These are phyloP conservation scores for Lucinisca nassula DNA, from an alignment of 2,888 invertebrate species.

Conservation along the genomic window DNA sequence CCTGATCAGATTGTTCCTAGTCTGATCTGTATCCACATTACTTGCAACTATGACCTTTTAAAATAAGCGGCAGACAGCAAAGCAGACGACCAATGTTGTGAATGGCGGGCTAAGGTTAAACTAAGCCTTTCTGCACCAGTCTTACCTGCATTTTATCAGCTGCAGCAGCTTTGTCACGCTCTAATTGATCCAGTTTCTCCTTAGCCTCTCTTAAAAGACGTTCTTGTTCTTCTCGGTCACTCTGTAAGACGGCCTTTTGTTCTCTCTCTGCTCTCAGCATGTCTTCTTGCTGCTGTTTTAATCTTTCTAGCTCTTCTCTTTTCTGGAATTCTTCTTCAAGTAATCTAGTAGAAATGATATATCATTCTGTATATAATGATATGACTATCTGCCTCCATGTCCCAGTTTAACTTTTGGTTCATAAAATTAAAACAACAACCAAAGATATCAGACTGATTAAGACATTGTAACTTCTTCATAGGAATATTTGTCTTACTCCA, in stretches of 20 bases:
- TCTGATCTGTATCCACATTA: too few relatives aligned
- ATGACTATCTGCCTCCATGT: too few relatives aligned
- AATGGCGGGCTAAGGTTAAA: too few relatives aligned
- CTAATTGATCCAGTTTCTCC: slow-evolving; percentile 73
- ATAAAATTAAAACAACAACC: neutral
- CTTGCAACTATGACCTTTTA: too few relatives aligned
- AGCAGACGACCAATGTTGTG: too few relatives aligned
- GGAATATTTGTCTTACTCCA: too few relatives aligned
- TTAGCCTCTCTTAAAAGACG: slow-evolving; percentile 68
- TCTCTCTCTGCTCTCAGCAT: slow-evolving; percentile 93
- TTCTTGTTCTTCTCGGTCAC: slow-evolving; percentile 89
- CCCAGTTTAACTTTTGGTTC: neutral
- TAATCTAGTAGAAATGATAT: slow-evolving; percentile 87
- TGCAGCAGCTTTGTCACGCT: slow-evolving; percentile 91
- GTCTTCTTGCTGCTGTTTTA: slow-evolving; percentile 93
- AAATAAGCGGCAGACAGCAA: too few relatives aligned
- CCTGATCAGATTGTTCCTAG: too few relatives aligned
- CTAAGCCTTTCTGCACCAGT: neutral
- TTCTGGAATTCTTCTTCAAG: slow-evolving; percentile 95
- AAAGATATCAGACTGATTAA: too few relatives aligned
- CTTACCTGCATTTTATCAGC: slow-evolving; percentile 77
- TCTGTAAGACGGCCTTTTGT: slow-evolving; percentile 93
- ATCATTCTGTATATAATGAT: too few relatives aligned
- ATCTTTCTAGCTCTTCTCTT: slow-evolving; percentile 93
- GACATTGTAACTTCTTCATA: too few relatives aligned